These are phyloP conservation scores for Phalacrocorax pelagicus DNA, from an alignment of 2,113 vertebrate species.

Conservation along the genomic window DNA sequence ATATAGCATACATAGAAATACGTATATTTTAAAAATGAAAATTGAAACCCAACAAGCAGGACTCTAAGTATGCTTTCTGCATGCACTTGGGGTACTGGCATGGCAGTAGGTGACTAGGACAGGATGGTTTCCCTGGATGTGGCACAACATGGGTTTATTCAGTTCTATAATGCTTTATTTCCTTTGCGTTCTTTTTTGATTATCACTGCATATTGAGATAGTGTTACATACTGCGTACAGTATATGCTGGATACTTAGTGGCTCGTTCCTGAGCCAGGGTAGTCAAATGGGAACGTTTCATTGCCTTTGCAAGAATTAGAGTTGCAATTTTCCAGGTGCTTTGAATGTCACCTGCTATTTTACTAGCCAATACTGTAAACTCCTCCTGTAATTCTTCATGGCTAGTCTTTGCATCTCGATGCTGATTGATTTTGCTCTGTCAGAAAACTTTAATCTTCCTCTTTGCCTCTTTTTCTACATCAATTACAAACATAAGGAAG, in stretches of 20 bases:
- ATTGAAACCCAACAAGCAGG: neutral
- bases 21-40: neutral
- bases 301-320: neutral
- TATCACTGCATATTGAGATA: fast-evolving
- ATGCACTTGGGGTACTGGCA: neutral
- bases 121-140: neutral
- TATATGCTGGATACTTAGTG: too few species aligned
- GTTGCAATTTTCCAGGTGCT: neutral
- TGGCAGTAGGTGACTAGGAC: neutral
- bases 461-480: neutral
- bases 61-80: neutral
- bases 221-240: neutral
- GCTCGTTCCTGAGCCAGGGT: fast-evolving
- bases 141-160: neutral
- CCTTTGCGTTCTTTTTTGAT: neutral
- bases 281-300: neutral
- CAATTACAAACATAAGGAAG: neutral
- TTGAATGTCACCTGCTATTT: neutral
- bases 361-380: neutral
- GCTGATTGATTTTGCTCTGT: neutral
- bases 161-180: neutral
- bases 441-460: neutral
- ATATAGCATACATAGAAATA: neutral
- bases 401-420: neutral
- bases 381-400: neutral